Base-by-base conservation (phyloP, 2,888 invertebrate genomes). In the Carpatolechia fugitivella region DNA sequence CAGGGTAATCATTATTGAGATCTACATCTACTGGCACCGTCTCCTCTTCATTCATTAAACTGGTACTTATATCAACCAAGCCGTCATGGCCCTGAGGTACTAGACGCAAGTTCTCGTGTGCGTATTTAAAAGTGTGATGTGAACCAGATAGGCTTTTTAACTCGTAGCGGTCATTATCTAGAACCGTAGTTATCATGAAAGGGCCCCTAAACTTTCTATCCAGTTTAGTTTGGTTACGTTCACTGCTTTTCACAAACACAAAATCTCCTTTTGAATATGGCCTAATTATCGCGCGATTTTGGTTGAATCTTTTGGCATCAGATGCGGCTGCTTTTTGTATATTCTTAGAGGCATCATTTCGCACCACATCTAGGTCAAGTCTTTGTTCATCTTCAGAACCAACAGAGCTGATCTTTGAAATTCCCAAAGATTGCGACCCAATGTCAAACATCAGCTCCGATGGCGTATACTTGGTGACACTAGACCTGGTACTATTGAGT, bases 361-460 rank as follows among this genome's bases (percentile, higher is more conserved):
- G 49, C 3, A 35, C n/a, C 3, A 33, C 1, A 35, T 49, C 49
- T n/a, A 35, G n/a, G n/a, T n/a, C n/a, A n/a, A n/a, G n/a, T n/a
- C n/a, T n/a, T n/a, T n/a, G n/a, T n/a, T n/a, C n/a, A n/a, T n/a
- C n/a, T n/a, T n/a, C n/a, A n/a, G n/a, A n/a, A n/a, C n/a, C n/a
- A n/a, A n/a, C n/a, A n/a, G n/a, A n/a, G n/a, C n/a, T n/a, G n/a
- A n/a, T n/a, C 44, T 35, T 38, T 5, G 57, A 44, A 6, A 56
- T 5, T 7, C 55, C 58, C 52, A 62, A 20, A 0, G 60, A 60
- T 14, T 57, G 36, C 0, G 54, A 36, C 4, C 31, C 48, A 11
- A 58, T 59, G 1, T 62, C 63, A 13, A 63, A 56, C 58, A 62
- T 61, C 0, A 67, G 38, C 18, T 64, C 61, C 1, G 56, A 40